Evolutionary conservation across 2,888 invertebrate genomes (phyloP).

Genomic region (Netelia fuscicornis): DNA sequence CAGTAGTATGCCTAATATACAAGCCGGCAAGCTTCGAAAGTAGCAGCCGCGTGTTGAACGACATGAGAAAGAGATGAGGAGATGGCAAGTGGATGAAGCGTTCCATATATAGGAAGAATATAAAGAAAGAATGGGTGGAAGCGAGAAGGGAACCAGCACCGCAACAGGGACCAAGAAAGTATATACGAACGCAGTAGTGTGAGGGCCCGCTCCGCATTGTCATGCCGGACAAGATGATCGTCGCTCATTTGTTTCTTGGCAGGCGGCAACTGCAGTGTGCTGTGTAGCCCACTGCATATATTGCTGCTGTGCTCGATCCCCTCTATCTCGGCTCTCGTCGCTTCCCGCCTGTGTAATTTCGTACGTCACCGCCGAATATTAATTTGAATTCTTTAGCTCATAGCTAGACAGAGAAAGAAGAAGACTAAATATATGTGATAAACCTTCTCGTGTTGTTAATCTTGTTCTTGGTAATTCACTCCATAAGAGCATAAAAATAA

Average conservation of each 20-base stretch:
- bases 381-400: conserved; percentile 82
- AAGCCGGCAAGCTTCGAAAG: conserved; percentile 5
- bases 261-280: conserved; percentile 72
- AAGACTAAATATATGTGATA: not conserved
- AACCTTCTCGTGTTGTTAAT: conserved; percentile 1
- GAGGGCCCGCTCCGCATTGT: conserved; percentile 68
- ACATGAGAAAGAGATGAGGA: conserved; percentile 53
- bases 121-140: conserved; percentile 1
- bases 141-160: not conserved
- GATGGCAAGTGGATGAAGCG: conserved; percentile 58
- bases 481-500: not conserved
- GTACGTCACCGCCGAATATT: conserved; percentile 85
- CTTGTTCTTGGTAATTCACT: conserved; percentile 8
- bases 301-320: conserved; percentile 48
- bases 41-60: conserved; percentile 22
- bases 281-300: conserved; percentile 26
- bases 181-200: conserved; percentile 15
- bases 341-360: conserved; percentile 79
- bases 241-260: conserved; percentile 81
- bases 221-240: conserved; percentile 79
- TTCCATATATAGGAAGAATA: conserved; percentile 41
- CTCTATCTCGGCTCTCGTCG: conserved; percentile 67
- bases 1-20: conserved; percentile 22
- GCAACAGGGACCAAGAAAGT: not conserved
- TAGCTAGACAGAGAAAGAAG: conserved; percentile 28